Evolutionary conservation across 2,888 invertebrate genomes (phyloP), one percentile per base, ranked within the genome.

Genomic region (Eupsilia transversa): DNA sequence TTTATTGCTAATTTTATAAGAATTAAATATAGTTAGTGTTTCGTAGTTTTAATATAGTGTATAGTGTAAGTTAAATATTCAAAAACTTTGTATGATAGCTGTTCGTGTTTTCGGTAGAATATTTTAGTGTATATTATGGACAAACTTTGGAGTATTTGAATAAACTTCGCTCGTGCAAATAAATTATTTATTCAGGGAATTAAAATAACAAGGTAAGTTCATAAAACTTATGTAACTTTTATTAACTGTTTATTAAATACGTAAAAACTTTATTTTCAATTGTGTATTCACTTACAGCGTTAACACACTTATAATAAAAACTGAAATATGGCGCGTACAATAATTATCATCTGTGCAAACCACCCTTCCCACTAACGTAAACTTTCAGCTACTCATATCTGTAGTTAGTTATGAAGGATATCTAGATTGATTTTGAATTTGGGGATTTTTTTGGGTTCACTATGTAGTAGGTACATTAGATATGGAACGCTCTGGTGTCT

Each of bases 31-130:
- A 57, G 14, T 70, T 74, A 30, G 73, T 76, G 70, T 80, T 57
- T 83, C n/a, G 43, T 75, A 67, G 56, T 69, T 74, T 66, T 57
- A 69, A 69, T 68, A 49, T 59, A 67, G 69, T 72, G 74, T n/a
- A n/a, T n/a, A n/a, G n/a, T n/a, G n/a, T n/a, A n/a, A n/a, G n/a
- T 66, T 74, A 41, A 79, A 54, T 82, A 79, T 83, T 79, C 59
- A 33, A 41, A 74, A 84, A 75, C 66, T 80, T 84, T 66, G 12
- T 69, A 60, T 20, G 43, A 67, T 71, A 80, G 68, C 63, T 69
- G 49, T 74, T 70, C 27, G 72, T 77, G 77, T 77, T 72, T 79
- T 57, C n/a, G 14, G 49, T 77, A 84, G 75, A 75, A 84, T 84
- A 75, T 57, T 80, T 81, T 64, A 80, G 81, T 73, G 72, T 73